Evolutionary conservation across 30 jellyfish, hydroid and myxozoan genomes (phyloP), one percentile per base, ranked within the genome.

Genomic region (Rhopilema esculentum): DNA sequence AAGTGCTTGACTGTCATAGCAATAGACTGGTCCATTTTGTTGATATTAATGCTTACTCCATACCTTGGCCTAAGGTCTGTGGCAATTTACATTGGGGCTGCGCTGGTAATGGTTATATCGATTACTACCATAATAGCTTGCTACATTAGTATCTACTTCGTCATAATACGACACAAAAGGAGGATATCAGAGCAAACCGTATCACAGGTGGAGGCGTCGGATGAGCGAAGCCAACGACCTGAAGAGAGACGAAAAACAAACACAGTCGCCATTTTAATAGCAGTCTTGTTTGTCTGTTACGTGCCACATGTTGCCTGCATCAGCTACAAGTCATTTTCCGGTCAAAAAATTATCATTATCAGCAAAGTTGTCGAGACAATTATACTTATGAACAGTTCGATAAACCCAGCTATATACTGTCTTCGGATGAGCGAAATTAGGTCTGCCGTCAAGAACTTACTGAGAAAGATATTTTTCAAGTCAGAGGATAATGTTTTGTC

Each of bases 91-190:
- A 65, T 69, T 21, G 92, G 92, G 0, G 79, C 85, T 26, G 75
- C 86, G 23, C 23, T 76, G 4, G 48, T 72, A 18, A 79, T 85
- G 72, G 74, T 82, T 70, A 25, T 80, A 21, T 85, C 91, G 50
- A 73, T 80, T 0, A 26, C 79, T 15, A 64, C 75, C 20, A 91
- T 91, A 50, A 72, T 72, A 1, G 86, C 66, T 2, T 72, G 96
- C 70, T 91, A 91, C 87, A 76, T 53, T 6, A 64, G 49, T 88
- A 85, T 83, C 24, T 91, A 84, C 74, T 23, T 66, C 1, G 83
- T 76, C n/a, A 71, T 91, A 32, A 48, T 74, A 27, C 95, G 95
- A 0, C 95, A 80, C 87, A 92, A 67, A 72, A 82, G 30, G 78
- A 70, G 57, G 30, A 65, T 78, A n/a, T 40, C 83, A 33, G 87